Conservation (phyloP, 1,140 invertebrate genomes). For the Calosoma granatense region DNA sequence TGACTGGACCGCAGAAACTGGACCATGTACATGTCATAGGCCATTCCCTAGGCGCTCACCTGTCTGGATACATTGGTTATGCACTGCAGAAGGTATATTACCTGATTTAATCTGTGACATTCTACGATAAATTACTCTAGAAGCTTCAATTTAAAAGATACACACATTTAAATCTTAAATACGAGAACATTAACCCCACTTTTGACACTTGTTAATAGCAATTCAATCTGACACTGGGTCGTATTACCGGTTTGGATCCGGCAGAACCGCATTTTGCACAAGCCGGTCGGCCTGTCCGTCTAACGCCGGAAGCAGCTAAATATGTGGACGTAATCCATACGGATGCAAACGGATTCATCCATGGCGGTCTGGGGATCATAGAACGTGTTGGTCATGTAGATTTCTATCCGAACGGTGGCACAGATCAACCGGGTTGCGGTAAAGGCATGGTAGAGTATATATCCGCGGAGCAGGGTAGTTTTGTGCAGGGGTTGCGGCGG, state of each 20-base stretch:
- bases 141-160: too few species aligned
- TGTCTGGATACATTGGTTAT: constrained; percentile 73
- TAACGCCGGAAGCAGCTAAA: constrained; percentile 74
- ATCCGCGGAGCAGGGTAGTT: constrained; percentile 50
- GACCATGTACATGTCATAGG: constrained; percentile 75
- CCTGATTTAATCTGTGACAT: too few species aligned
- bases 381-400: constrained; percentile 77
- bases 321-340: constrained; percentile 86
- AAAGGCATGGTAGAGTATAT: constrained; percentile 58
- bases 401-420: constrained; percentile 83
- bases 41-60: constrained; percentile 80
- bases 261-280: constrained; percentile 87
- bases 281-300: constrained; percentile 64
- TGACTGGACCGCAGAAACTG: constrained; percentile 35
- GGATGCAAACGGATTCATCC: constrained; percentile 70
- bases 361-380: constrained; percentile 69
- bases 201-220: constrained; percentile 32
- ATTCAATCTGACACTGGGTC: constrained; percentile 53
- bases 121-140: too few species aligned
- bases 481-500: constrained; percentile 54
- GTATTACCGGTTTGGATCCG: constrained; percentile 73
- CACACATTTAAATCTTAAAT: too few species aligned
- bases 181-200: too few species aligned
- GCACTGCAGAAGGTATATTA: constrained; percentile 46
- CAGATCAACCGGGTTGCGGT: constrained; percentile 75